Evolutionary conservation across 2,113 vertebrate genomes (phyloP).

Genomic region (Carassius gibelio): DNA sequence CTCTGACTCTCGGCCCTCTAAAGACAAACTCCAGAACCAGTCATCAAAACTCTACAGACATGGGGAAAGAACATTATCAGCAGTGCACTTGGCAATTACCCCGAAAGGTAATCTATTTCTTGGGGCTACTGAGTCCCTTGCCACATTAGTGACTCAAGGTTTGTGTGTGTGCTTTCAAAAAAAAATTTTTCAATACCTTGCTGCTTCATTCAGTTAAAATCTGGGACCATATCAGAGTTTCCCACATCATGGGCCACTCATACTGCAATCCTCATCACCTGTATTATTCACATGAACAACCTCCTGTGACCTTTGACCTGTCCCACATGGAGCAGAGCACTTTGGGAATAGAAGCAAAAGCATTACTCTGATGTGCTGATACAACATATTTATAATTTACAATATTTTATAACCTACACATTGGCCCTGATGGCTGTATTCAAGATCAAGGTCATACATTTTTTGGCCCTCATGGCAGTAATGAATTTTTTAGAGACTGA

Average conservation of each 20-base stretch:
- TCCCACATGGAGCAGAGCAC: conserved; percentile 86
- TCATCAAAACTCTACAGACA: conserved; percentile 84
- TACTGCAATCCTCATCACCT: conserved; percentile 93
- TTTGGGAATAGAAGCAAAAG: conserved; percentile 34
- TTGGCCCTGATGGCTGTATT: background rate
- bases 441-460: conserved; percentile 1
- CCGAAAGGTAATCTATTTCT: conserved; percentile 53
- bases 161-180: conserved; percentile 2
- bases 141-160: conserved; percentile 22
- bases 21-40: conserved; percentile 85
- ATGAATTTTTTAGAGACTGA: background rate
- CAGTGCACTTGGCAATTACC: conserved; percentile 70
- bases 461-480: background rate
- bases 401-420: background rate
- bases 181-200: background rate
- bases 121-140: conserved; percentile 8
- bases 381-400: background rate
- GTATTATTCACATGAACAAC: conserved; percentile 91
- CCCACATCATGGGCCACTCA: conserved; percentile 89
- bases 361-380: conserved; percentile 30
- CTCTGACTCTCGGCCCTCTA: conserved; percentile 88
- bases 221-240: conserved; percentile 92
- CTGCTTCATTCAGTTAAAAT: conserved; percentile 90
- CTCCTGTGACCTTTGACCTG: conserved; percentile 90
- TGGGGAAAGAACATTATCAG: conserved; percentile 14